Conservation (phyloP, 2,113 vertebrate species). For the Ammospiza caudacuta region DNA sequence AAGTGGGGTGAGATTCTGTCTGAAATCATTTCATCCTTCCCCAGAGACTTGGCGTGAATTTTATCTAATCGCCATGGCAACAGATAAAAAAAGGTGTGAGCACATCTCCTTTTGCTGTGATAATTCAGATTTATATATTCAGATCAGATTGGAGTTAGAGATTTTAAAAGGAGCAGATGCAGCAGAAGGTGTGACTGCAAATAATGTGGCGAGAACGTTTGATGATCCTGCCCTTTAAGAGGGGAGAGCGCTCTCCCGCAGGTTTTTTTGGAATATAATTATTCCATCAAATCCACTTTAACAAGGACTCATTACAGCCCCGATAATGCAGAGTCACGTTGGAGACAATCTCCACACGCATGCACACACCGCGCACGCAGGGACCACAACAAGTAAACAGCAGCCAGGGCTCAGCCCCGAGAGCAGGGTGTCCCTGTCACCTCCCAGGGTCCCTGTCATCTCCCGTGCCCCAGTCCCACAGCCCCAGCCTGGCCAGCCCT, state of each 20-base stretch:
- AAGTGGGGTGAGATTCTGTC: constrained; percentile 81
- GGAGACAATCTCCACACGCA: constrained; percentile 61
- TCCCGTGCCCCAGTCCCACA: fast-evolving
- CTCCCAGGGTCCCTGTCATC: too few relatives aligned
- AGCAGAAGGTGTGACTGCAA: constrained; percentile 78
- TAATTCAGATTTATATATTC: constrained; percentile 90
- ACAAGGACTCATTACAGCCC: constrained; percentile 76
- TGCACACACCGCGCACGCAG: not conserved
- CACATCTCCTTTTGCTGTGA: constrained; percentile 83
- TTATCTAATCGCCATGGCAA: constrained; percentile 89
- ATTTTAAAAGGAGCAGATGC: constrained; percentile 81
- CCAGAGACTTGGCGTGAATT: constrained; percentile 85
- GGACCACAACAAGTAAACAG: constrained; percentile 23
- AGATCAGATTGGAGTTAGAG: constrained; percentile 85
- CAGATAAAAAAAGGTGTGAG: constrained; percentile 86
- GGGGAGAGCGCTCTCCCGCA: constrained; percentile 69
- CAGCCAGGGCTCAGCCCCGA: not conserved
- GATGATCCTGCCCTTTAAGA: constrained; percentile 80
- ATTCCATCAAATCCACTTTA: constrained; percentile 79
- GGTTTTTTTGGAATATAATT: constrained; percentile 77
- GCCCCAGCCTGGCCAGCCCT: fast-evolving
- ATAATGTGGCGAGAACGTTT: constrained; percentile 76
- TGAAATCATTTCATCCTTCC: constrained; percentile 85
- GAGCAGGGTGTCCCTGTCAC: not conserved
- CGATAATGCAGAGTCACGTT: constrained; percentile 78